phyloP scores from a whole-genome alignment of 1,140 invertebrate genomes.

The Delia radicum region DNA sequence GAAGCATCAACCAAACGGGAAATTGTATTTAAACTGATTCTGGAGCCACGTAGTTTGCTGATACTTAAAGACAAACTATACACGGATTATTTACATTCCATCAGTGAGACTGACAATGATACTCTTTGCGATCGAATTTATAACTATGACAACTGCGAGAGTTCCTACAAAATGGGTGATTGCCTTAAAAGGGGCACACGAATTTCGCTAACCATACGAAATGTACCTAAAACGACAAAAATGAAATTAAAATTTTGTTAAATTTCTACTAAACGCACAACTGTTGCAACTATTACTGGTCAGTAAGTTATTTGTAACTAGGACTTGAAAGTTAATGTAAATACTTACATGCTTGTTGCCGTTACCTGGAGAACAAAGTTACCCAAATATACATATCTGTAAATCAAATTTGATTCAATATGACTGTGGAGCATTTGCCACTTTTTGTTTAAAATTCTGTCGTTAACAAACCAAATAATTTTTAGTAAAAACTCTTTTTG shows the following conservation, averaged over 20 bases:
- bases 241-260: constrained; percentile 63
- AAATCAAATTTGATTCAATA: too few relatives aligned
- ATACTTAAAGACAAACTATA: constrained; percentile 85
- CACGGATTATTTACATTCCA: constrained; percentile 84
- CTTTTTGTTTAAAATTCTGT: too few relatives aligned
- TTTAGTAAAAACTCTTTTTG: too few relatives aligned
- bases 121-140: constrained; percentile 64
- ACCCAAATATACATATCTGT: too few relatives aligned
- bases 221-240: constrained; percentile 88
- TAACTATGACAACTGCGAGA: constrained; percentile 68
- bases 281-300: too few relatives aligned
- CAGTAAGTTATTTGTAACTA: too few relatives aligned
- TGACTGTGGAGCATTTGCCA: too few relatives aligned
- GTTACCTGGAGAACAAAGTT: too few relatives aligned
- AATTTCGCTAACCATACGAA: constrained; percentile 89
- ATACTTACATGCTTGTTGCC: too few relatives aligned
- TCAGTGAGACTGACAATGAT: constrained; percentile 75
- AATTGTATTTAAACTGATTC: constrained; percentile 66
- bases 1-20: constrained; percentile 25
- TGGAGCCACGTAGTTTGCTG: constrained; percentile 87
- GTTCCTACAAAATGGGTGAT: constrained; percentile 60
- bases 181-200: constrained; percentile 67
- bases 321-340: too few relatives aligned
- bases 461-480: too few relatives aligned
- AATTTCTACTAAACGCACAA: constrained; percentile 32